Evolutionary conservation across 2,888 invertebrate species (phyloP), one percentile per base, ranked within the genome.

Genomic region (Andrena praecox): DNA sequence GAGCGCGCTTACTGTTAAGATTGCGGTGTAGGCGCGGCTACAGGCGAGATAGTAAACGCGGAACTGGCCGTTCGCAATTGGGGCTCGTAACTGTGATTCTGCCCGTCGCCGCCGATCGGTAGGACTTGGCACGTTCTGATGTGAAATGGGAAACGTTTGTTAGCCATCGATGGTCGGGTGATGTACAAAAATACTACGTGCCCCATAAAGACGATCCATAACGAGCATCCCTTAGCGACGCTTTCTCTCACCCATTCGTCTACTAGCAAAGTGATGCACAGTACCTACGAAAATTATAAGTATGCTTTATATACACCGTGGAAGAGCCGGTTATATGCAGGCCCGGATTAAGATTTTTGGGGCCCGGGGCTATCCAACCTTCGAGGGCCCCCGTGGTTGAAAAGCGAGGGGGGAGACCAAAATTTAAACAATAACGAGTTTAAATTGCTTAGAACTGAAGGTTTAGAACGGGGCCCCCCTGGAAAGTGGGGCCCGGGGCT

Each of bases 231-330:
- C 76, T 92, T 93, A 7, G 97, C 96, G 0, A 97, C 95, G 87
- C 97, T 97, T 91, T 97, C 97, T 82, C 97, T 93, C 10, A 97
- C 96, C 97, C 97, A 97, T 91, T 97, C 96, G 89, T 97, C 97
- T 82, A 99, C 96, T 62, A 91, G 80, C 54, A 91, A 74, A 31
- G 93, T 93, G 16, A 93, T 97, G 0, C 97, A 96, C 90, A 97
- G 94, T 97, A 99, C 96, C 96, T 96, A 90, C 76, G 20, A 85
- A 87, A 86, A 80, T 73, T 16, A 74, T 31, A 73, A 72, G 66
- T 54, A 73, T 6, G 31, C 52, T 63, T 74, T 73, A 20, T 68
- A 31, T 27, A 76, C 31, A 48, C 70, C 67, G 33, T 35, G 33
- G 12, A 42, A 54, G 12, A 72, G 66, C 67, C 35, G 54, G 76